Conservation (phyloP, 2,797 vertebrate genomes). For the Rachycentron canadum region DNA sequence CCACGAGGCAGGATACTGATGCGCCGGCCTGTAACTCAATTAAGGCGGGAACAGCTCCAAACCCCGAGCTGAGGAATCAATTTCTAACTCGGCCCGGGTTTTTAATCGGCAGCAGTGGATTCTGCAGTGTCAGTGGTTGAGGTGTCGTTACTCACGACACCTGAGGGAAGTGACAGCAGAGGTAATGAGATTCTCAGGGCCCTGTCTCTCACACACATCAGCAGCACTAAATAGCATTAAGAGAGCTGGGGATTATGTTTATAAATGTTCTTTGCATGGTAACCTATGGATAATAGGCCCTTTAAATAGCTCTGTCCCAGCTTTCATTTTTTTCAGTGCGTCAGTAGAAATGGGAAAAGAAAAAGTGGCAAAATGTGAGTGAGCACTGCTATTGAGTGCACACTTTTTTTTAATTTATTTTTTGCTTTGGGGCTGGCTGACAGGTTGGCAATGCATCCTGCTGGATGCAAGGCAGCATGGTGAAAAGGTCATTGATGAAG, state of each 20-base stretch:
- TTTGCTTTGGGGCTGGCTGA: background rate
- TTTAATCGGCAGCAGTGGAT: slow-evolving; percentile 65
- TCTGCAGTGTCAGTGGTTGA: slow-evolving; percentile 61
- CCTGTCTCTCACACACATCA: slow-evolving; percentile 53
- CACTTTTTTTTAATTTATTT: background rate
- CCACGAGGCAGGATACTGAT: slow-evolving; percentile 56
- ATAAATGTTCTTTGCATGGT: slow-evolving; percentile 40
- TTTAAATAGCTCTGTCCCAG: slow-evolving; percentile 16
- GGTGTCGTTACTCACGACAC: slow-evolving; percentile 71
- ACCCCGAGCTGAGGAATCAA: slow-evolving; percentile 69
- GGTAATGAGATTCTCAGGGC: slow-evolving; percentile 73
- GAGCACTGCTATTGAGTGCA: background rate
- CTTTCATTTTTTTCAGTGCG: slow-evolving; percentile 15
- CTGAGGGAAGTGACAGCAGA: slow-evolving; percentile 73
- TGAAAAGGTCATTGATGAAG: slow-evolving; percentile 30
- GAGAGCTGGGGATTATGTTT: slow-evolving; percentile 41
- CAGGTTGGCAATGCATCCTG: slow-evolving; percentile 1
- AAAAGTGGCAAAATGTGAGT: background rate
- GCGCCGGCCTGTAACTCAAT: slow-evolving; percentile 72
- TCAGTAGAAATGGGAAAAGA: slow-evolving; percentile 15
- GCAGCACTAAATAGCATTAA: slow-evolving; percentile 52
- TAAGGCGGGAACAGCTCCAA: slow-evolving; percentile 53
- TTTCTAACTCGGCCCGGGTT: slow-evolving; percentile 54
- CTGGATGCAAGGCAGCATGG: background rate
- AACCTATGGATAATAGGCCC: slow-evolving; percentile 6